These are phyloP conservation scores for Luperina nickerlii DNA, from an alignment of 2,888 invertebrate genomes.

Conservation along the genomic window DNA sequence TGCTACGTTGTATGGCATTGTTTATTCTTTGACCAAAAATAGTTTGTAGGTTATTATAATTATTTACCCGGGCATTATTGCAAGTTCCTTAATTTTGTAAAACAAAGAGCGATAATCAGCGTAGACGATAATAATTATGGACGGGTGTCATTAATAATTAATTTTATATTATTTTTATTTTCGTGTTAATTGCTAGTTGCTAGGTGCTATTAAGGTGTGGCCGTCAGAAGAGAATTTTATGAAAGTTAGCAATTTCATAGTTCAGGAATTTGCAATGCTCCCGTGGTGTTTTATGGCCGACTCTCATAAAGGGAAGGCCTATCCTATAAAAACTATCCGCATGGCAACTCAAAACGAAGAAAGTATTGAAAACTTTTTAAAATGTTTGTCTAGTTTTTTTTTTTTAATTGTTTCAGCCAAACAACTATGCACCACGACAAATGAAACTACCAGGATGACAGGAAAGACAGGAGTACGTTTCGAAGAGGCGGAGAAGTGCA, in stretches of 20 bases:
- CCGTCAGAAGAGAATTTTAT: not conserved
- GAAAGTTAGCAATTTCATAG: not conserved
- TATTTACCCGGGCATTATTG: not conserved
- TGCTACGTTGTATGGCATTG: too few relatives aligned
- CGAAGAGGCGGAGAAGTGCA: conserved; percentile 84
- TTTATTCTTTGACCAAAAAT: too few relatives aligned
- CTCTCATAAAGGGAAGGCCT: not conserved
- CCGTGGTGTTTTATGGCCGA: too few relatives aligned
- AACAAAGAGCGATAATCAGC: not conserved
- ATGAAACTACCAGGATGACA: conserved; percentile 83
- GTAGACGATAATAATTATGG: not conserved
- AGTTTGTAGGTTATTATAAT: too few relatives aligned
- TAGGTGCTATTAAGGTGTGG: conserved; percentile 8
- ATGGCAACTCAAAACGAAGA: not conserved
- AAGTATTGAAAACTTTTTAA: not conserved
- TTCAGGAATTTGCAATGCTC: too few relatives aligned
- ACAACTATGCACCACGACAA: conserved; percentile 67
- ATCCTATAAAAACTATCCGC: not conserved
- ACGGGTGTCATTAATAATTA: not conserved
- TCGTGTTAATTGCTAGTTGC: conserved; percentile 20
- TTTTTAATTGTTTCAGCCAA: conserved; percentile 55
- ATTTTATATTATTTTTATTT: not conserved
- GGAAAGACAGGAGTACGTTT: conserved; percentile 84
- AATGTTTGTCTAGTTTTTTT: not conserved
- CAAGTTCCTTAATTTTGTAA: conserved; percentile 2